Evolutionary conservation across 2,797 vertebrate genomes (phyloP), one percentile per base, ranked within the genome.

Genomic region (Lophotriccus pileatus): DNA sequence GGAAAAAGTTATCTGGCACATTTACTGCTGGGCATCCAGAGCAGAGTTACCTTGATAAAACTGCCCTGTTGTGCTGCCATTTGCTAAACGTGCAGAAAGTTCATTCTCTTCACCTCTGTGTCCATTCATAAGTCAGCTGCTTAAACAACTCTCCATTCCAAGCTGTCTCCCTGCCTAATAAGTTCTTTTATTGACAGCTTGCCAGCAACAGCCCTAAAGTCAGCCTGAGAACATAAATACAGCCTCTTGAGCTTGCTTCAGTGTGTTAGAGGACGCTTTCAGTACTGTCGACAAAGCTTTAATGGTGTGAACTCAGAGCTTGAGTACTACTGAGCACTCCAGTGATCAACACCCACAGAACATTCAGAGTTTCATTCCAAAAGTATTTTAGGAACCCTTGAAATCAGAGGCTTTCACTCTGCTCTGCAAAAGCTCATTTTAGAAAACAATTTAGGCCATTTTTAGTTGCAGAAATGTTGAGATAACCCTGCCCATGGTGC

Each of bases 361-460:
- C 84, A 44, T 41, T 89, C 91, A 81, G 81, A 95, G 62, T 80
- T 87, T 69, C 56, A 0, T 96, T 96, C 93, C 90, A 95, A 63
- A 85, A 92, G 84, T 95, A 94, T 94, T 94, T 96, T 96, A 88
- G 94, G 96, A 93, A 91, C 94, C 78, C 93, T 95, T 93, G 94
- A 96, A 96, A 95, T 96, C 90, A 96, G 94, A 96, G 90, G 91
- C 88, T 94, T 96, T 96, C 94, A 95, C 91, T 93, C 86, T 68
- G 83, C 62, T 89, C 83, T 81, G 87, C 50, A 94, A 89, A 93
- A 85, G 80, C 89, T 89, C 75, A n/a, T 90, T 95, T 83, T 84
- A 72, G 91, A 90, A 96, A 95, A 95, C 82, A 93, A 94, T 94
- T 93, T 76, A 73, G 66, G 39, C 75, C 91, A 69, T 87, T 94